phyloP scores from a whole-genome alignment of 2,888 invertebrate genomes.

The Drosophila subsilvestris region DNA sequence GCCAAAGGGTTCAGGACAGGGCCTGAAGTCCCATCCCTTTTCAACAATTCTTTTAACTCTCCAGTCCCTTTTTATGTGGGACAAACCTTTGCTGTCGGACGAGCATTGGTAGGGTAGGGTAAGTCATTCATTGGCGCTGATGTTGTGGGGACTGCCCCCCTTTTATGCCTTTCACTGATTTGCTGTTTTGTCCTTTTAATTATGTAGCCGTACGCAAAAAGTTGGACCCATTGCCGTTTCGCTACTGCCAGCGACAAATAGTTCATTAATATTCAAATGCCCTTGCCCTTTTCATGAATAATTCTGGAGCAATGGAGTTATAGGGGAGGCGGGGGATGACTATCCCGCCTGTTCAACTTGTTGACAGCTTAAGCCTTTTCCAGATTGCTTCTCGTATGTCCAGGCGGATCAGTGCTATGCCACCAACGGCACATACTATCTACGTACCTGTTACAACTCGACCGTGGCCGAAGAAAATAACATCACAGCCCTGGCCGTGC shows the following conservation, averaged over 20 bases:
- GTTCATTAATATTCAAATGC: constrained; percentile 72
- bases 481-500: constrained; percentile 86
- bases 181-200: constrained; percentile 79
- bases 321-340: constrained; percentile 6
- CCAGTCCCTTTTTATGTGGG: constrained; percentile 18
- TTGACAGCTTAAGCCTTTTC: constrained; percentile 65
- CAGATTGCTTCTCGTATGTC: constrained; percentile 89
- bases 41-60: constrained; percentile 1
- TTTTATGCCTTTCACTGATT: constrained; percentile 72
- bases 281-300: constrained; percentile 55
- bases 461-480: constrained; percentile 86
- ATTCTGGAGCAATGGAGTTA: constrained; percentile 48
- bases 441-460: constrained; percentile 87
- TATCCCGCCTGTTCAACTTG: constrained; percentile 18
- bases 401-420: constrained; percentile 87
- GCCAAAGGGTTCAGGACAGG: not conserved
- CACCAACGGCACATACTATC: constrained; percentile 87
- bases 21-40: constrained; percentile 22
- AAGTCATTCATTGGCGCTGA: constrained; percentile 1
- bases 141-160: constrained; percentile 40
- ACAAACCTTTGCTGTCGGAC: constrained; percentile 10
- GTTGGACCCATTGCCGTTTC: constrained; percentile 1
- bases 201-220: constrained; percentile 64
- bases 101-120: constrained; percentile 9
- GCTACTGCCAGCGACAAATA: constrained; percentile 55